A percentile compares a stretch with the other conserved stretches of the same genome.
These are phyloP conservation scores for Aphodius sticticus DNA, from an alignment of 2,888 invertebrate genomes.

Conservation along the genomic window DNA sequence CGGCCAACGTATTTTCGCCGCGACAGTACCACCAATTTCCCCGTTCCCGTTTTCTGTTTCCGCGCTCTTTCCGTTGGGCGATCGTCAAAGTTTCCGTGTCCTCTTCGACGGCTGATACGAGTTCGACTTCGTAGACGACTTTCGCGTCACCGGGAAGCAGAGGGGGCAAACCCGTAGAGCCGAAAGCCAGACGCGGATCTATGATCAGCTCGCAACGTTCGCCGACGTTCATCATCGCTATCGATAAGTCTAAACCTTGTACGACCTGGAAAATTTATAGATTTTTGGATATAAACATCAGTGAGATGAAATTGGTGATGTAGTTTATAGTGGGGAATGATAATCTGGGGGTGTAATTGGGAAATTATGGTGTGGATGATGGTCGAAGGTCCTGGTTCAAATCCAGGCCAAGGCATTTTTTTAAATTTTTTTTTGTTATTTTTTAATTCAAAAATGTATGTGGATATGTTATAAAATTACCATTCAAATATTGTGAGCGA, in stretches of 20 bases:
- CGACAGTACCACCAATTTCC: constrained; percentile 93
- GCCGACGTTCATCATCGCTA: constrained; percentile 85
- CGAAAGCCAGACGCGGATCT: constrained; percentile 84
- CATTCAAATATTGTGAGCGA: no score
- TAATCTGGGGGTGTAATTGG: no score
- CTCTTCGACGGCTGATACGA: constrained; percentile 74
- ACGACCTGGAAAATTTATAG: constrained; percentile 60
- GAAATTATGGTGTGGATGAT: no score
- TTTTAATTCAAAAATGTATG: background rate
- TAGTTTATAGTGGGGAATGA: no score
- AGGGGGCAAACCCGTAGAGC: constrained; percentile 74
- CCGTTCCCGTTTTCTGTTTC: constrained; percentile 82
- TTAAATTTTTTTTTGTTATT: background rate
- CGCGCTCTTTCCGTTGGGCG: constrained; percentile 75
- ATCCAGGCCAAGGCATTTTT: background rate
- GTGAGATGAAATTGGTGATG: no score
- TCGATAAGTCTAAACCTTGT: constrained; percentile 85
- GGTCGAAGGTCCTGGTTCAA: constrained; percentile 7
- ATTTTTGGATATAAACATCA: background rate
- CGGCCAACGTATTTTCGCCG: constrained; percentile 80
- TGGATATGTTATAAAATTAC: no score
- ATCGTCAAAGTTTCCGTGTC: constrained; percentile 73
- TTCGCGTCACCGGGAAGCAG: constrained; percentile 72
- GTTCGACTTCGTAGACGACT: constrained; percentile 75
- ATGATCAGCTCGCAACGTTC: constrained; percentile 80